These are phyloP conservation scores for Chrysoperla carnea DNA, from an alignment of 1,140 invertebrate genomes.

Conservation along the genomic window DNA sequence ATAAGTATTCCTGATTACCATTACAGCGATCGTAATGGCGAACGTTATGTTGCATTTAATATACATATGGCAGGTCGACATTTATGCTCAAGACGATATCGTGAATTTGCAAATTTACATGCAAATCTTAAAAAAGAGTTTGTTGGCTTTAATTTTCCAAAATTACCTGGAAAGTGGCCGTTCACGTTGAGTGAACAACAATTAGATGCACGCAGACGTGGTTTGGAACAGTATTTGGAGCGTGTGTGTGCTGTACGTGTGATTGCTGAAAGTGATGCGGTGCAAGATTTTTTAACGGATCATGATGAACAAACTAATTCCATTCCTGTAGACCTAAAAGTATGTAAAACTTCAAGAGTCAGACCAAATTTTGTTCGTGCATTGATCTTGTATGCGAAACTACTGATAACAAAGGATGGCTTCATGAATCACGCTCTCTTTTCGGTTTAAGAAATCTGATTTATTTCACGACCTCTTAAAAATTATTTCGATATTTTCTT, in stretches of 20 bases:
- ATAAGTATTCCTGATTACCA: conserved; percentile 96
- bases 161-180: conserved; percentile 96
- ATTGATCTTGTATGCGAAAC: too few species aligned
- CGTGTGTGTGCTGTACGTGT: conserved; percentile 96
- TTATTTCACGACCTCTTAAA: too few species aligned
- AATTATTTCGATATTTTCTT: too few species aligned
- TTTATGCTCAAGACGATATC: conserved; percentile 86
- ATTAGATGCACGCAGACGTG: conserved; percentile 79
- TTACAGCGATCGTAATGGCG: conserved; percentile 60
- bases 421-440: too few species aligned
- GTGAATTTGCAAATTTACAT: conserved; percentile 87
- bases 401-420: too few species aligned
- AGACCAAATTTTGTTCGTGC: too few species aligned
- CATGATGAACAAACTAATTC: conserved; percentile 71
- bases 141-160: conserved; percentile 92
- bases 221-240: conserved; percentile 94
- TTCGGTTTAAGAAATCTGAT: too few species aligned
- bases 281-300: conserved; percentile 94
- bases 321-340: conserved; percentile 84
- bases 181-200: conserved; percentile 94
- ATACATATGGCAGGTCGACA: conserved; percentile 98
- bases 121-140: conserved; percentile 89
- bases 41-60: conserved; percentile 92
- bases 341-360: too few species aligned
- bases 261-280: conserved; percentile 91